phyloP scores from a whole-genome alignment of 2,797 vertebrate species.

The Leucoraja ocellata region DNA sequence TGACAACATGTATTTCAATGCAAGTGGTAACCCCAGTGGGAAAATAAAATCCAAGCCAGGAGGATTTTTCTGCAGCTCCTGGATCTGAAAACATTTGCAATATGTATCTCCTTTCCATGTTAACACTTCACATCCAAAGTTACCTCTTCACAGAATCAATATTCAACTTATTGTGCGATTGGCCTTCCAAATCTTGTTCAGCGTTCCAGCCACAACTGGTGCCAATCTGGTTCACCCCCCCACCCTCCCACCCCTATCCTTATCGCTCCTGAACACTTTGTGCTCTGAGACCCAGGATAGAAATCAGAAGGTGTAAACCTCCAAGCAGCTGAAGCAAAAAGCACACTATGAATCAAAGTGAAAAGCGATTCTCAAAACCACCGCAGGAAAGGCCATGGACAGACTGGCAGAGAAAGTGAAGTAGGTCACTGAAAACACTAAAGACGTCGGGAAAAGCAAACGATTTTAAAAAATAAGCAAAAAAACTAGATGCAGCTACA shows the following conservation, averaged over 20 bases:
- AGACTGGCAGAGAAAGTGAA: not conserved
- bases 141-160: not conserved
- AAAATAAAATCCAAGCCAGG: not conserved
- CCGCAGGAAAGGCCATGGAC: no score
- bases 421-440: not conserved
- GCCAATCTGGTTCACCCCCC: not conserved
- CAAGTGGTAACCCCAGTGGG: not conserved
- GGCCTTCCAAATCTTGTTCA: not conserved
- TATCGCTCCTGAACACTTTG: not conserved
- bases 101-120: not conserved
- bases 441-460: not conserved
- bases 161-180: not conserved
- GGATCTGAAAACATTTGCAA: not conserved
- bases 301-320: not conserved
- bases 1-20: not conserved
- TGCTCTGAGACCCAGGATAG: not conserved
- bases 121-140: not conserved
- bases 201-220: not conserved
- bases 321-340: not conserved
- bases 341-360: not conserved
- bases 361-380: not conserved
- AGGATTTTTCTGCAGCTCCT: not conserved
- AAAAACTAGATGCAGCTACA: not conserved
- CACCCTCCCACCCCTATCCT: not conserved
- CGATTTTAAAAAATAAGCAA: not conserved